Conservation (phyloP, 2,113 vertebrate genomes). For the Alosa alosa region DNA sequence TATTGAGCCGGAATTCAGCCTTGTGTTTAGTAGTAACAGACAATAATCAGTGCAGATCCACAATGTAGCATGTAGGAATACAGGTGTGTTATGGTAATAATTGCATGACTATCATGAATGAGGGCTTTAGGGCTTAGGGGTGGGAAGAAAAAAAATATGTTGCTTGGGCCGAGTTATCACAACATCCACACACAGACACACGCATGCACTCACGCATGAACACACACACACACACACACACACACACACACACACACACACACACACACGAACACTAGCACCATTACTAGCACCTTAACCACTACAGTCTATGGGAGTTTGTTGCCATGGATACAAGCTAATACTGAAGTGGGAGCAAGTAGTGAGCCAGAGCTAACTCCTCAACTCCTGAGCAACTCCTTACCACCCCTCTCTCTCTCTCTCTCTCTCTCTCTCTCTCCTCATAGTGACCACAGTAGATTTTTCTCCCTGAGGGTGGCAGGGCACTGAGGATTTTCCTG, state of each 20-base stretch:
- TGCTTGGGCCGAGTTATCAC: not conserved
- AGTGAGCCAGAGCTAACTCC: conserved; percentile 40
- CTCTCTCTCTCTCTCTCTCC: not conserved
- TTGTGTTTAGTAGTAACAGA: too few relatives aligned
- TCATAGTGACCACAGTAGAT: not conserved
- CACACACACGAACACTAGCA: not conserved
- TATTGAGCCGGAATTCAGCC: too few relatives aligned
- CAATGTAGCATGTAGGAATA: too few relatives aligned
- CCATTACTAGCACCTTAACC: not conserved
- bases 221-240: not conserved
- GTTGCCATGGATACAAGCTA: conserved; percentile 54
- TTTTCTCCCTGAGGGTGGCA: not conserved
- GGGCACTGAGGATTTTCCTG: too few relatives aligned
- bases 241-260: not conserved
- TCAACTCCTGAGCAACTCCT: conserved; percentile 30
- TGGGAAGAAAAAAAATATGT: not conserved
- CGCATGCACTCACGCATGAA: not conserved
- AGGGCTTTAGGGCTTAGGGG: not conserved
- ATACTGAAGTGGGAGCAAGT: conserved; percentile 40
- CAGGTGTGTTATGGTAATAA: not conserved
- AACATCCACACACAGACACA: not conserved
- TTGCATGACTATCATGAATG: not conserved
- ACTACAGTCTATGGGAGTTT: conserved; percentile 36
- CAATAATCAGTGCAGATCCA: too few relatives aligned
- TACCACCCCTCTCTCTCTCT: not conserved